phyloP scores from a whole-genome alignment of 2,797 vertebrate genomes.

The Scarus forsteni region DNA sequence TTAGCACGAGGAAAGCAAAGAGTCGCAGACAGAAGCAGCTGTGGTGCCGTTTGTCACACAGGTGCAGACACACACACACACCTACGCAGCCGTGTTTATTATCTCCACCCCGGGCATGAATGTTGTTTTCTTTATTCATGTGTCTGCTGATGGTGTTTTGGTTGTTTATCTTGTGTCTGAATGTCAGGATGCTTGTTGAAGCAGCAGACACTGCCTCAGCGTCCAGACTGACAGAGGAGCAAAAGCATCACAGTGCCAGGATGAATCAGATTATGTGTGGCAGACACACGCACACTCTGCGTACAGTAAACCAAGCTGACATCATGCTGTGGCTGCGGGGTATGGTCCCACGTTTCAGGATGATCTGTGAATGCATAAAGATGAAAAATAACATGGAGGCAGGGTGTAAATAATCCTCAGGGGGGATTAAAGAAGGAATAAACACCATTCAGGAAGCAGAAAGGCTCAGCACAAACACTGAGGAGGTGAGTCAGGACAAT shows the following conservation, averaged over 20 bases:
- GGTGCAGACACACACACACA: conserved; percentile 4
- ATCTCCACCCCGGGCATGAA: not conserved
- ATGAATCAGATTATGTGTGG: conserved; percentile 43
- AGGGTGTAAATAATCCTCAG: conserved; percentile 29
- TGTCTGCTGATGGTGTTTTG: conserved; percentile 3
- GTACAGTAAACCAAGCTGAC: conserved; percentile 44
- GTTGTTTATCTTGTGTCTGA: not conserved
- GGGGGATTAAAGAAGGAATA: conserved; percentile 14
- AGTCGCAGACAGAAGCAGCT: conserved; percentile 36
- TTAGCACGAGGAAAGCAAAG: conserved; percentile 35
- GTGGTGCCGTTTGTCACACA: conserved; percentile 18
- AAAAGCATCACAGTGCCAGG: conserved; percentile 44
- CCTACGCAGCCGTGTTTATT: not conserved
- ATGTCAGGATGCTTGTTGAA: conserved; percentile 7
- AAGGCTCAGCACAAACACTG: not conserved
- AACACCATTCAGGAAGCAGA: conserved; percentile 3
- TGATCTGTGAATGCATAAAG: conserved; percentile 38
- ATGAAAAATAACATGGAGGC: conserved; percentile 23
- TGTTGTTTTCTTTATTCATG: conserved; percentile 10
- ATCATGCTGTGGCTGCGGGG: conserved; percentile 28
- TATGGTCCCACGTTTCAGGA: conserved; percentile 8
- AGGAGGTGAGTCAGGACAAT: not conserved
- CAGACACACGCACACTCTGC: conserved; percentile 17
- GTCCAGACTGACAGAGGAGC: conserved; percentile 55
- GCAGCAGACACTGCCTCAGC: conserved; percentile 43